Evolutionary conservation across 2,797 vertebrate species (phyloP), one percentile per base, ranked within the genome.

Genomic region (Bryconaethiops microstoma): DNA sequence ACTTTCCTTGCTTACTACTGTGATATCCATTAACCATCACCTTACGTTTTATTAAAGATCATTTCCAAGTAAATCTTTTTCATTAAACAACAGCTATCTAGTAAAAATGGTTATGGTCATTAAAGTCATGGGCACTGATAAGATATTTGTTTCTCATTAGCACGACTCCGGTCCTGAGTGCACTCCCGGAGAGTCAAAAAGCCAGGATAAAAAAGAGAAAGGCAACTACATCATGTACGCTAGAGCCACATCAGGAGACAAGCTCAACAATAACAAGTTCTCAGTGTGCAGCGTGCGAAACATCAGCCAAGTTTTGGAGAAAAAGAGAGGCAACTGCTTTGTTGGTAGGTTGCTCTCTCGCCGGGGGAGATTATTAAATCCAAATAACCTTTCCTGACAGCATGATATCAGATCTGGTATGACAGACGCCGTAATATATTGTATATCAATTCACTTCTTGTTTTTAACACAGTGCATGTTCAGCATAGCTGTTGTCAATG

Each of bases 151-250:
- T 16, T 4, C 9, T 55, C 0, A 68, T 9, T 92, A 99, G 98
- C 98, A 99, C 84, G 98, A 99, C 92, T 99, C 98, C 75, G 98
- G 98, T 84, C 95, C 96, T 67, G 97, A 98, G 87, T 99, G 98
- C 86, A 99, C 98, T 70, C 98, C 98, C 1, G 98, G 98, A 82
- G 97, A 99, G 86, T 98, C 98, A 59, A 99, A 97, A 89, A 96
- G 95, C 91, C 94, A 96, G 90, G 96, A 97, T 85, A 96, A 96
- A 90, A 99, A 99, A 89, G 98, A 99, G 90, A 97, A 96, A 84
- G 98, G 98, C 87, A 99, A 99, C 92, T 99, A 96, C 57, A 99
- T 99, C 86, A 99, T 99, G 98, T 99, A 99, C 87, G 98, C 98
- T 42, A 94, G 98, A 91, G 98, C 98, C 75, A 99, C 98, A 0